phyloP scores from a whole-genome alignment of 2,888 invertebrate species.

The Apocheima hispidaria region DNA sequence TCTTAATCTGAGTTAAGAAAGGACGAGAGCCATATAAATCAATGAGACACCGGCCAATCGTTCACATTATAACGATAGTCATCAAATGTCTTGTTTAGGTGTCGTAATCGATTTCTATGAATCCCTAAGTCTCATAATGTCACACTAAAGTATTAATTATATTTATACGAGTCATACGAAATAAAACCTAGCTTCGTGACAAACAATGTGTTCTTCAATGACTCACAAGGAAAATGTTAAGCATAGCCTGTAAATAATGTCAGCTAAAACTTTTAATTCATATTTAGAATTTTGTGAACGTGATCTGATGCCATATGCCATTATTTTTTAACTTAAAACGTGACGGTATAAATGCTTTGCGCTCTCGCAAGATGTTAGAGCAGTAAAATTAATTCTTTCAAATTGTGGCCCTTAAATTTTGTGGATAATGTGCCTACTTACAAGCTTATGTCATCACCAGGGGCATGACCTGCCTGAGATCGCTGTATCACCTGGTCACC shows the following conservation, averaged over 20 bases:
- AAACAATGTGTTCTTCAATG: not conserved
- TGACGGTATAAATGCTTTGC: not conserved
- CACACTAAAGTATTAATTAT: not conserved
- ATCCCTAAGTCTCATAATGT: not conserved
- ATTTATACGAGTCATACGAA: not conserved
- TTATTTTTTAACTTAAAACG: not conserved
- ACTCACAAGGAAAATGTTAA: slow-evolving; percentile 1
- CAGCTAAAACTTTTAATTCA: not conserved
- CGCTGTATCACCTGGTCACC: slow-evolving; percentile 47
- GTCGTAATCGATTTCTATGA: slow-evolving; percentile 4
- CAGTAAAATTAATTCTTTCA: slow-evolving; percentile 8
- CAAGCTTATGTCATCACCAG: slow-evolving; percentile 13
- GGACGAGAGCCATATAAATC: no score
- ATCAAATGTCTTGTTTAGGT: slow-evolving; percentile 1
- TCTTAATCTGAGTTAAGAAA: no score
- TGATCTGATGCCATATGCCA: not conserved
- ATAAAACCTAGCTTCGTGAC: not conserved
- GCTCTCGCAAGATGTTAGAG: slow-evolving; percentile 4
- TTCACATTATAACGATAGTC: slow-evolving; percentile 1
- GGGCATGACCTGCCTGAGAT: slow-evolving; percentile 31
- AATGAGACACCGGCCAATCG: not conserved
- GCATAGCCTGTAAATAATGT: not conserved
- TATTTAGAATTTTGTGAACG: not conserved
- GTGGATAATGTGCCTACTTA: slow-evolving; percentile 8
- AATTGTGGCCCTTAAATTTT: slow-evolving; percentile 17